These are phyloP conservation scores for Gnathonemus echidnorhynchus DNA, from an alignment of 2,113 vertebrate species.

Conservation along the genomic window DNA sequence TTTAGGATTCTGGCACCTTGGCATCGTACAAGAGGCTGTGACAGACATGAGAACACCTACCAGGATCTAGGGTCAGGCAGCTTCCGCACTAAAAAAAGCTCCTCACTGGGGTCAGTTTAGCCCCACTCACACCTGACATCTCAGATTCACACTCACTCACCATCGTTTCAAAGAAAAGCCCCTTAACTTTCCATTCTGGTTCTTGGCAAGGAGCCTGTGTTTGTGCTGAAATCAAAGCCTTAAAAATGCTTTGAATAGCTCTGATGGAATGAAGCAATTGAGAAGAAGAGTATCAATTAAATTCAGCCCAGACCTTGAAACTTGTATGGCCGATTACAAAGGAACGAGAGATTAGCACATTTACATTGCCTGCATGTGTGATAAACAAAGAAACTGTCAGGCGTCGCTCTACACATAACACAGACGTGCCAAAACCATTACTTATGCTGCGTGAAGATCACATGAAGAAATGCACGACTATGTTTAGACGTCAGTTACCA, in stretches of 20 bases:
- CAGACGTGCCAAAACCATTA: neutral
- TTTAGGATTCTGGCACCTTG: neutral
- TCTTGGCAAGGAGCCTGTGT: neutral
- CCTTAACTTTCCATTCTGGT: neutral
- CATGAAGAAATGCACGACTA: neutral
- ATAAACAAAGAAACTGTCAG: neutral
- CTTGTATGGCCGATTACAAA: neutral
- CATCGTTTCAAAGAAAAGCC: no score
- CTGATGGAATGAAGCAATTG: neutral
- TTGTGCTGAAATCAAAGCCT: neutral
- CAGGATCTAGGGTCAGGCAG: neutral
- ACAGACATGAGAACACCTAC: neutral
- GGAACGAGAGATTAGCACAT: neutral
- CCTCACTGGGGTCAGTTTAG: constrained; percentile 17
- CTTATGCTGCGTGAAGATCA: neutral
- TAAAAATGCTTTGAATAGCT: neutral
- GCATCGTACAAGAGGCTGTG: neutral
- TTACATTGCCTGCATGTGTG: neutral
- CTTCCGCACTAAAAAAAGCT: neutral
- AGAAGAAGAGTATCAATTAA: constrained; percentile 1
- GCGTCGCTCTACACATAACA: neutral
- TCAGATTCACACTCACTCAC: constrained; percentile 44
- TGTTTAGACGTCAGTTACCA: neutral
- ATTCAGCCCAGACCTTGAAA: neutral
- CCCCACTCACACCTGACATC: constrained; percentile 47